Evolutionary conservation across 2,797 vertebrate species (phyloP).

Genomic region (Leptoclinus maculatus): DNA sequence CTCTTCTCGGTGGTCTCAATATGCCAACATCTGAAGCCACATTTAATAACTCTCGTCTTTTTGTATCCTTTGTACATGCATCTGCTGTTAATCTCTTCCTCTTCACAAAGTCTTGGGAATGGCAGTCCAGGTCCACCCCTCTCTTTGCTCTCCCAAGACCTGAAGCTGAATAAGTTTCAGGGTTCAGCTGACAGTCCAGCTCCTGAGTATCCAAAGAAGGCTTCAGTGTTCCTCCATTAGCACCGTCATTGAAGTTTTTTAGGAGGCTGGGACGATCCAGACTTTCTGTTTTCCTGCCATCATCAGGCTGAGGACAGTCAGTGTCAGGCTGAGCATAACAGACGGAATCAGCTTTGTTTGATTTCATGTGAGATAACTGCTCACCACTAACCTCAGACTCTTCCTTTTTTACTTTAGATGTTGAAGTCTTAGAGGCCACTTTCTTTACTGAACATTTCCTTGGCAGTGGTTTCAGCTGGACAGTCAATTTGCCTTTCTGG

Average conservation of each 20-base stretch:
- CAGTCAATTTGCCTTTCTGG: not conserved
- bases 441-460: constrained; percentile 35
- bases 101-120: constrained; percentile 34
- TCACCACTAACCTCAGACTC: not conserved
- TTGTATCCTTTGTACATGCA: not conserved
- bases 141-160: constrained; percentile 47
- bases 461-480: constrained; percentile 12
- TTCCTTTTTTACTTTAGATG: constrained; percentile 1
- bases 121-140: constrained; percentile 9
- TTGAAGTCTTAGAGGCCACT: not conserved
- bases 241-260: not conserved
- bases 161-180: not conserved
- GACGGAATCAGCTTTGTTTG: constrained; percentile 6
- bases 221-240: not conserved
- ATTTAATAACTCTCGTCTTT: not conserved
- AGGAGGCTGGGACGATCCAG: constrained; percentile 33
- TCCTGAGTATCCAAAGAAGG: constrained; percentile 7
- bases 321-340: constrained; percentile 16
- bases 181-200: constrained; percentile 8
- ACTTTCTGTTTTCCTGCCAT: not conserved
- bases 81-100: constrained; percentile 52
- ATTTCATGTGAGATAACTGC: constrained; percentile 20
- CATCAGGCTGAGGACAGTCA: constrained; percentile 9
- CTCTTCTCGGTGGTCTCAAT: constrained; percentile 6
- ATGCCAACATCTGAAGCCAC: not conserved